phyloP scores from a whole-genome alignment of 1,140 invertebrate species.

The Leptinotarsa texana region DNA sequence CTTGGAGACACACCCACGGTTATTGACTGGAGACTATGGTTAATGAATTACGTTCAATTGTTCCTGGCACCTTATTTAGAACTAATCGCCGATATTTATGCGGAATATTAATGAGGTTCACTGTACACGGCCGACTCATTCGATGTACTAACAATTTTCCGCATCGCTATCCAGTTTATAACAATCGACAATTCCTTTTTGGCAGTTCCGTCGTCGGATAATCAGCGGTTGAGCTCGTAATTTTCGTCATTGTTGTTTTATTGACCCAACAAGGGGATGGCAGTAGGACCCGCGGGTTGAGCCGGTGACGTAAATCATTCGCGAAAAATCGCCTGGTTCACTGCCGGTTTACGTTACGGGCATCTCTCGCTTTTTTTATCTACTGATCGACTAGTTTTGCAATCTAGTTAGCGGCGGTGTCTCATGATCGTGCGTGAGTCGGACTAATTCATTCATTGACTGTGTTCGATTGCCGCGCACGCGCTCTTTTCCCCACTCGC shows the following conservation, averaged over 20 bases:
- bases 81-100: too few relatives aligned
- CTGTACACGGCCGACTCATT: background rate
- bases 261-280: conserved; percentile 11
- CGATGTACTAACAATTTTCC: background rate
- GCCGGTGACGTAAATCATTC: background rate
- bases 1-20: conserved; percentile 36
- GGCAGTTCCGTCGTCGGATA: background rate
- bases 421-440: conserved; percentile 24
- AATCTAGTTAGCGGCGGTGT: background rate
- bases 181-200: background rate
- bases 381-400: background rate
- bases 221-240: background rate
- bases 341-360: background rate
- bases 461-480: conserved; percentile 25
- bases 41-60: background rate
- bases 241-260: conserved; percentile 15
- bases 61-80: too few relatives aligned
- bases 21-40: conserved; percentile 27
- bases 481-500: conserved; percentile 18
- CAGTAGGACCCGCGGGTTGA: background rate
- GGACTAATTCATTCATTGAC: conserved; percentile 41
- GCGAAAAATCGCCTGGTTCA: background rate
- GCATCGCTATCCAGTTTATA: background rate
- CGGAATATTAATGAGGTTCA: background rate
- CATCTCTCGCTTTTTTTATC: conserved; percentile 16